Conservation (phyloP, 2,113 vertebrate genomes). For the Apodemus sylvaticus region DNA sequence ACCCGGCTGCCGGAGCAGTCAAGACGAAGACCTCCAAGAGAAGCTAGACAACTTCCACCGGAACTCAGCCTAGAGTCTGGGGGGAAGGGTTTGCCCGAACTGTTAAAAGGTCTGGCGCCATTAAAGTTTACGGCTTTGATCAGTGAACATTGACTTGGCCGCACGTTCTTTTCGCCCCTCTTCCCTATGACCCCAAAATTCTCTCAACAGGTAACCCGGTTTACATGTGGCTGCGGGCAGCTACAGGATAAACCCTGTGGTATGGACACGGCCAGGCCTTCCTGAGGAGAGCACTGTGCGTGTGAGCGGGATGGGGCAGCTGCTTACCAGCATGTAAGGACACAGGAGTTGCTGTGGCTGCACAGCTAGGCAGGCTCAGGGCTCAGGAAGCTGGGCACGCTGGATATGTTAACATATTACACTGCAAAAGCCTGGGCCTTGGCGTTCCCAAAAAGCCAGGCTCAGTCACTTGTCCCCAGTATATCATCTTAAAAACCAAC, state of each 20-base stretch:
- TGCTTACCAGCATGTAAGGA: neutral
- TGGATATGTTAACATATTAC: neutral
- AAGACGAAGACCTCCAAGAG: too few species aligned
- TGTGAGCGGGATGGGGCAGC: neutral
- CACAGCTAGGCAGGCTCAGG: neutral
- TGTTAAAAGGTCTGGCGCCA: too few species aligned
- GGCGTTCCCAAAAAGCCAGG: neutral
- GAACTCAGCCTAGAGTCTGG: too few species aligned
- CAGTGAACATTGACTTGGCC: too few species aligned
- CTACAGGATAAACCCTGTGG: neutral
- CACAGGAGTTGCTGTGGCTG: neutral
- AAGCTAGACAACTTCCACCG: too few species aligned
- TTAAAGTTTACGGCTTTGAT: too few species aligned
- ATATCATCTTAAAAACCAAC: neutral
- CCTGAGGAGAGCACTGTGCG: neutral
- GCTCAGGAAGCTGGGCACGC: neutral
- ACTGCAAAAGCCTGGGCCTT: neutral
- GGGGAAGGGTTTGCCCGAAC: too few species aligned
- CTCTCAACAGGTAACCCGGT: too few species aligned
- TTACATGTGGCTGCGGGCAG: too few species aligned
- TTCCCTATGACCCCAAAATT: too few species aligned
- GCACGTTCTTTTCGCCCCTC: too few species aligned
- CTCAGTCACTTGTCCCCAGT: neutral
- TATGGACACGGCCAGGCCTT: neutral
- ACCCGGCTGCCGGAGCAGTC: too few species aligned